A percentile compares a stretch with the other conserved stretches of the same genome.
These are phyloP conservation scores for Cheilosia grossa DNA, from an alignment of 2,888 invertebrate genomes.

Conservation along the genomic window DNA sequence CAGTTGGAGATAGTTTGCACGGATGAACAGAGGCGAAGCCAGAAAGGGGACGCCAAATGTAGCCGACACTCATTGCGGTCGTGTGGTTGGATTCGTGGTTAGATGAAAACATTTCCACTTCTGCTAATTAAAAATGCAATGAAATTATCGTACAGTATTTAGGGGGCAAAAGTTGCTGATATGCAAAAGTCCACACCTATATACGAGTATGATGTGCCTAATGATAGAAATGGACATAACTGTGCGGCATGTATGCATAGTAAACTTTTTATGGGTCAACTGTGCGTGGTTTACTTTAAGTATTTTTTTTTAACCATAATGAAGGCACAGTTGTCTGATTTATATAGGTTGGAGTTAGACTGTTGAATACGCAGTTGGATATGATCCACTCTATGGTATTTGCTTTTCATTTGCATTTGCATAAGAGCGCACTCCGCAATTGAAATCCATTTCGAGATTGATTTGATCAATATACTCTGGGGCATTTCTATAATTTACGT, in stretches of 20 bases:
- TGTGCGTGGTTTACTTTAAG: no score
- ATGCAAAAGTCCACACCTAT: constrained; percentile 17
- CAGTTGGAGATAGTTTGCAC: constrained; percentile 56
- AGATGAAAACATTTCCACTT: constrained; percentile 56
- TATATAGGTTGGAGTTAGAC: not conserved
- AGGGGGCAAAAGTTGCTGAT: constrained; percentile 1
- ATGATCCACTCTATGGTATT: not conserved
- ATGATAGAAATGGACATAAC: constrained; percentile 1
- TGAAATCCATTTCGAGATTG: no score
- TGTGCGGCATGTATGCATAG: not conserved
- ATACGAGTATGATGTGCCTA: not conserved
- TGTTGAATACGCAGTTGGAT: no score
- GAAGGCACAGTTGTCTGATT: constrained; percentile 17
- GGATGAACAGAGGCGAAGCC: not conserved
- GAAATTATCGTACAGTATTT: constrained; percentile 45
- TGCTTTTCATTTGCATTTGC: not conserved
- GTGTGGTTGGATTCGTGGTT: constrained; percentile 41
- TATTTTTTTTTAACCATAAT: constrained; percentile 14
- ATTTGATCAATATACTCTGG: no score
- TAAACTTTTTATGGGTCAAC: not conserved
- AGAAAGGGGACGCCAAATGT: not conserved
- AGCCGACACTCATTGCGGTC: constrained; percentile 50
- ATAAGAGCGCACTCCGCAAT: not conserved
- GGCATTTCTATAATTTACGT: no score
- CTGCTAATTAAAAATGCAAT: constrained; percentile 62